Conservation (phyloP, 2,113 vertebrate species). For the Callospermophilus lateralis region DNA sequence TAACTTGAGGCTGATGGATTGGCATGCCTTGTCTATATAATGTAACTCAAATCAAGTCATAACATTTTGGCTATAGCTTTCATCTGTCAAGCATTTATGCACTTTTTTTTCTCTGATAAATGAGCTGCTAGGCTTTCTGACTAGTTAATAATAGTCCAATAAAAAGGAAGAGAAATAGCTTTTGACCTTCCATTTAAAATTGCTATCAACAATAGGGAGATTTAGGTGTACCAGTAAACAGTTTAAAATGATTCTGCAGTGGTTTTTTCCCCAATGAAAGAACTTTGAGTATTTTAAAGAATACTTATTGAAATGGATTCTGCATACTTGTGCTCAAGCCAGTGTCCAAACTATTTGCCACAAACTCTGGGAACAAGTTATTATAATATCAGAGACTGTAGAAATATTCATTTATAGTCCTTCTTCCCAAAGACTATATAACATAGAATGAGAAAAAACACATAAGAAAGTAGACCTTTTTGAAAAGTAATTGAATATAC, state of each 20-base stretch:
- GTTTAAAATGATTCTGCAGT: conserved; percentile 71
- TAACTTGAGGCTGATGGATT: conserved; percentile 67
- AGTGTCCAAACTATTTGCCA: conserved; percentile 54
- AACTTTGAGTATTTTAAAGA: conserved; percentile 70
- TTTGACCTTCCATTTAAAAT: conserved; percentile 69
- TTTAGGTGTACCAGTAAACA: conserved; percentile 59
- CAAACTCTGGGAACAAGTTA: conserved; percentile 64
- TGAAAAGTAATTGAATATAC: conserved; percentile 15
- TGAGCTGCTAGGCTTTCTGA: conserved; percentile 73
- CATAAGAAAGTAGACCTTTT: conserved; percentile 9
- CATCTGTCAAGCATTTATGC: conserved; percentile 72
- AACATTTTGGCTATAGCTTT: conserved; percentile 69
- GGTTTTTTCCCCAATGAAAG: conserved; percentile 52
- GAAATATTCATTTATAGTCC: conserved; percentile 49
- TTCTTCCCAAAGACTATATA: conserved; percentile 52
- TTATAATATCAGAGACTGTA: conserved; percentile 55
- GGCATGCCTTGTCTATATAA: conserved; percentile 70
- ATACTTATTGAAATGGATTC: conserved; percentile 63
- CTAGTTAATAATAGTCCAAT: conserved; percentile 66
- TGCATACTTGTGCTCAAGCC: conserved; percentile 52
- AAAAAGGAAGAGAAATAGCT: conserved; percentile 64
- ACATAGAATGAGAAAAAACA: conserved; percentile 29
- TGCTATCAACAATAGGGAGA: conserved; percentile 53
- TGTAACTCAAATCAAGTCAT: conserved; percentile 80
- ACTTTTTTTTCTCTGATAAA: conserved; percentile 79